Conservation (phyloP, 2,797 vertebrate species). For the Lepilemur septentrionalis region DNA sequence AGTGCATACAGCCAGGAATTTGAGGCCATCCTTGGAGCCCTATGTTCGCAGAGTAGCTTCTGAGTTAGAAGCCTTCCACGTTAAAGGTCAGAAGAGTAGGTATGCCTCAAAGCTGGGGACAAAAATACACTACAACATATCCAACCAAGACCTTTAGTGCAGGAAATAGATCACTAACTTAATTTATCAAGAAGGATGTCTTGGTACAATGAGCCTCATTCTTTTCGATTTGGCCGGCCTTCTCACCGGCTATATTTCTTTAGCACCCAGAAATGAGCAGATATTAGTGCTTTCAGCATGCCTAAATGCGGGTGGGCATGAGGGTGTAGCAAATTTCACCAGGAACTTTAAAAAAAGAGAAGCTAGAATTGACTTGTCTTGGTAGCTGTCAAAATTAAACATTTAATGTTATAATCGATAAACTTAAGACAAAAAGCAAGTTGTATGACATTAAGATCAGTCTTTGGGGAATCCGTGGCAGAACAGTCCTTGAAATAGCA, state of each 20-base stretch:
- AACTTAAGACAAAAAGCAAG: background rate
- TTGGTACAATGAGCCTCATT: background rate
- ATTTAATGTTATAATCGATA: background rate
- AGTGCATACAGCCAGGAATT: background rate
- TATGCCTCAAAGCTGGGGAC: background rate
- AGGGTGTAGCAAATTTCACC: background rate
- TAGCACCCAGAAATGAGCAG: background rate
- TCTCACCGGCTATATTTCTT: background rate
- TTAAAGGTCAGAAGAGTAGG: background rate
- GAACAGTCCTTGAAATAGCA: constrained; percentile 26
- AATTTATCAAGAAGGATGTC: background rate
- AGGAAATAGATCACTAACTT: background rate
- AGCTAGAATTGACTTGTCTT: background rate
- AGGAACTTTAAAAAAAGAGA: background rate
- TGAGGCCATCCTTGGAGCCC: background rate
- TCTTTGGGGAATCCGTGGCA: background rate
- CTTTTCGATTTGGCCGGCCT: background rate
- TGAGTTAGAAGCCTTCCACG: background rate
- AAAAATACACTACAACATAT: background rate
- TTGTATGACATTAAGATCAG: constrained; percentile 35
- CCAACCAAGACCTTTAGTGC: background rate
- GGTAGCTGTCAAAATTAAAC: background rate
- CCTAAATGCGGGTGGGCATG: background rate
- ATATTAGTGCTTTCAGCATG: background rate
- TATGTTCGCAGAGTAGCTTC: background rate